Evolutionary conservation across 2,113 vertebrate genomes (phyloP).

Genomic region (Pantherophis guttatus): DNA sequence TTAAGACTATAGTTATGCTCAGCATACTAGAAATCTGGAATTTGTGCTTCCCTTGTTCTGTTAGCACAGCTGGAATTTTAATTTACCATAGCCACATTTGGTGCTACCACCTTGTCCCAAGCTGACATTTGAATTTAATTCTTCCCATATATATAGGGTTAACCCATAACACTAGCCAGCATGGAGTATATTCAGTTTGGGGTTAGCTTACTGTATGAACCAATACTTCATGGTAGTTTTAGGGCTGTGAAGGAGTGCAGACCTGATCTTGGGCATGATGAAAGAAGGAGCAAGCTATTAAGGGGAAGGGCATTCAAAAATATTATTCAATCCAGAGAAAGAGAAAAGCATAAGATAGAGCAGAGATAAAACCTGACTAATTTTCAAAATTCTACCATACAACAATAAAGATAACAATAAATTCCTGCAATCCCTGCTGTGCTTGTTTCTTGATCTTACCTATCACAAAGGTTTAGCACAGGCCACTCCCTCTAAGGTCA

Average conservation of each 20-base stretch:
- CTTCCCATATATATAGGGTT: slow-evolving; percentile 8
- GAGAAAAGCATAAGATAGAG: background rate
- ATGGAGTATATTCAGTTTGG: background rate
- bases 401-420: background rate
- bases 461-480: background rate
- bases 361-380: background rate
- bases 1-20: background rate
- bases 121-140: background rate
- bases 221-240: background rate
- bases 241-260: background rate
- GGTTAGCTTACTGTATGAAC: background rate
- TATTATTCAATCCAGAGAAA: background rate
- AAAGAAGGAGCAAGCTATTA: background rate
- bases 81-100: background rate
- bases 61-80: background rate
- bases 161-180: background rate
- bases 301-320: background rate
- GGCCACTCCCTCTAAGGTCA: background rate
- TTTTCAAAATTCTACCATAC: background rate
- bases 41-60: slow-evolving; percentile 8
- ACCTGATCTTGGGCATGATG: background rate
- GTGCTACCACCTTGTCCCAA: background rate
- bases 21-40: background rate
- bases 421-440: background rate
- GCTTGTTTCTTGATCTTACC: background rate